Evolutionary conservation across 2,797 vertebrate genomes (phyloP).

Genomic region (Staurois parvus): DNA sequence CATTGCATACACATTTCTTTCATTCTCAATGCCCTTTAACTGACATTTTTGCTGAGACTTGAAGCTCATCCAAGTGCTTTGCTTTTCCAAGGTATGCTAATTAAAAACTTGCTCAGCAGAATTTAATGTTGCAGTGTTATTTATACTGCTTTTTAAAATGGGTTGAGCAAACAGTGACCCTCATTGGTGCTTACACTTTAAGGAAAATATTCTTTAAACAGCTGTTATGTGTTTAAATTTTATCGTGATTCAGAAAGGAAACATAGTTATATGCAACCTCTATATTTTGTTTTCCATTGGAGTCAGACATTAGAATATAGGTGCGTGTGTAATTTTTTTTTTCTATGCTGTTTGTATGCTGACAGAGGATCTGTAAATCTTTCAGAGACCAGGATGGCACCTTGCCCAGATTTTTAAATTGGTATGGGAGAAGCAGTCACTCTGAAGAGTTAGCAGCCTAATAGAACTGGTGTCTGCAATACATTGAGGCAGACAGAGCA

Average conservation of each 20-base stretch:
- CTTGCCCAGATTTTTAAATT: slow-evolving; percentile 60
- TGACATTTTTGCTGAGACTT: slow-evolving; percentile 63
- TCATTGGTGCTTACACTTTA: not conserved
- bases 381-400: slow-evolving; percentile 54
- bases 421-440: slow-evolving; percentile 57
- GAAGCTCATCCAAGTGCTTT: slow-evolving; percentile 59
- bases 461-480: slow-evolving; percentile 55
- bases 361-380: slow-evolving; percentile 58
- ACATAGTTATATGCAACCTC: not conserved
- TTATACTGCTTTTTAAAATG: slow-evolving; percentile 54
- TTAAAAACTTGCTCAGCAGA: slow-evolving; percentile 61
- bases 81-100: slow-evolving; percentile 62
- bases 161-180: slow-evolving; percentile 48
- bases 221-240: slow-evolving; percentile 26
- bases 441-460: slow-evolving; percentile 58
- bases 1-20: slow-evolving; percentile 56
- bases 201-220: slow-evolving; percentile 36
- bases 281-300: slow-evolving; percentile 25
- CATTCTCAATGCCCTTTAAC: slow-evolving; percentile 57
- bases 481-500: slow-evolving; percentile 55
- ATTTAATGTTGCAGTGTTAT: slow-evolving; percentile 61
- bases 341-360: slow-evolving; percentile 41
- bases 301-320: slow-evolving; percentile 40
- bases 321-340: slow-evolving; percentile 17
- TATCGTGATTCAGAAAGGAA: slow-evolving; percentile 19